Percentiles rank a stretch among this genome's conserved stretches.
phyloP scores from a whole-genome alignment of 2,888 invertebrate genomes.

The Pachycephus smyrnensis region DNA sequence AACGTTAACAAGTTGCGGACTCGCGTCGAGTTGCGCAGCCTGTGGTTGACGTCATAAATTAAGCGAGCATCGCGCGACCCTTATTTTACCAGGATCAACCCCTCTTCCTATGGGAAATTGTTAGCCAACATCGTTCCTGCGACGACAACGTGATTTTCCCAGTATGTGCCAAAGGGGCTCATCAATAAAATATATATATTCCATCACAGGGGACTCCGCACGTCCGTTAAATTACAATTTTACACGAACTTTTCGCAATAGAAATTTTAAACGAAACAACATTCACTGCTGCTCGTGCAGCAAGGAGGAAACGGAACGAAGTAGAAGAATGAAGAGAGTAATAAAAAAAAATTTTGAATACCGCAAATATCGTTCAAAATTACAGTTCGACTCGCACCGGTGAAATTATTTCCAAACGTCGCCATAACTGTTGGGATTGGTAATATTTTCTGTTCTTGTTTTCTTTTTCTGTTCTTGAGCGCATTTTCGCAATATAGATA shows the following conservation, averaged over 20 bases:
- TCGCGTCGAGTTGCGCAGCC: constrained; percentile 9
- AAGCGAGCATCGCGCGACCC: constrained; percentile 12
- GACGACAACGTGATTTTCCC: not conserved
- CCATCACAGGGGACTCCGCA: not conserved
- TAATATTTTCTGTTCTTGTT: not conserved
- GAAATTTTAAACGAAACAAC: not conserved
- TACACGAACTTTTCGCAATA: not conserved
- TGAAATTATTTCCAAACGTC: not conserved
- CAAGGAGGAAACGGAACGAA: no score
- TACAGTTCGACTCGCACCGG: not conserved
- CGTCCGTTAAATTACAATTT: not conserved
- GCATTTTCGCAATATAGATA: not conserved
- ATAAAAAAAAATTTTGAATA: no score
- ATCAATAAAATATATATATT: not conserved
- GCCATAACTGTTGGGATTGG: not conserved
- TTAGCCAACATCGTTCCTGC: not conserved
- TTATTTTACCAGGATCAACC: not conserved
- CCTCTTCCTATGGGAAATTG: not conserved
- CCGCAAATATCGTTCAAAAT: not conserved
- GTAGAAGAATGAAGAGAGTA: no score
- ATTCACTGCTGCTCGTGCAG: not conserved
- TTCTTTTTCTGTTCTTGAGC: not conserved
- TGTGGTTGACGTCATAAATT: constrained; percentile 35
- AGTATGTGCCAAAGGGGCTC: not conserved
- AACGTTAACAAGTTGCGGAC: constrained; percentile 34